A percentile compares a stretch with the other conserved stretches of the same genome.
phyloP scores from a whole-genome alignment of 2,113 vertebrate genomes.

The Propithecus coquereli region DNA sequence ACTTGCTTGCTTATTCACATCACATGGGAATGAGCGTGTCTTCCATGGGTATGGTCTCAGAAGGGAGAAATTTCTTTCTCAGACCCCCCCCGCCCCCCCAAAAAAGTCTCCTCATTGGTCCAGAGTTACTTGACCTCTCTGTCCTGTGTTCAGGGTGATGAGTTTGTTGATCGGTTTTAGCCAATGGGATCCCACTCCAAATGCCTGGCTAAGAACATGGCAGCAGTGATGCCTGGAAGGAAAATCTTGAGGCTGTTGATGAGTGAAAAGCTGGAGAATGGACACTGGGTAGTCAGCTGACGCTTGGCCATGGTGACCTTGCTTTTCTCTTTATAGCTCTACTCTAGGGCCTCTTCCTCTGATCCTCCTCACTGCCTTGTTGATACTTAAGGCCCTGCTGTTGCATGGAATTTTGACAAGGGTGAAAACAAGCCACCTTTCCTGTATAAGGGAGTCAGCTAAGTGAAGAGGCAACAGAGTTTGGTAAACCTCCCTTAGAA shows the following conservation, averaged over 20 bases:
- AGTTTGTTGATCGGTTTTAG: not conserved
- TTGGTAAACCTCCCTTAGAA: not conserved
- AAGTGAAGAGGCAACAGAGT: not conserved
- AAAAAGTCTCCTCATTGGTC: not conserved
- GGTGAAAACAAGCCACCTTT: not conserved
- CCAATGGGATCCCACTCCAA: not conserved
- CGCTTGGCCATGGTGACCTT: fast-evolving
- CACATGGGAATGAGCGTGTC: not conserved
- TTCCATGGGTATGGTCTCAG: not conserved
- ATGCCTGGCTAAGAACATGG: not conserved
- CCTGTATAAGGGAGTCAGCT: not conserved
- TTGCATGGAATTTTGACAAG: not conserved
- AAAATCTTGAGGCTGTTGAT: not conserved
- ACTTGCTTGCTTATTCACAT: not conserved
- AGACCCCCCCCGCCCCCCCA: too few relatives aligned
- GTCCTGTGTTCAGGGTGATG: not conserved
- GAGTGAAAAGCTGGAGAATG: not conserved
- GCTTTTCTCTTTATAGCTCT: not conserved
- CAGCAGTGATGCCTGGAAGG: not conserved
- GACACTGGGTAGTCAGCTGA: not conserved
- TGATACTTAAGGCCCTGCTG: not conserved
- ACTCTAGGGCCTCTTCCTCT: not conserved
- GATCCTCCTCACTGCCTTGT: not conserved
- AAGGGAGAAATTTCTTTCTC: not conserved
- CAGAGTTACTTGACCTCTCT: not conserved